Evolutionary conservation across 2,888 invertebrate species (phyloP).

Genomic region (Pristionchus mayeri): DNA sequence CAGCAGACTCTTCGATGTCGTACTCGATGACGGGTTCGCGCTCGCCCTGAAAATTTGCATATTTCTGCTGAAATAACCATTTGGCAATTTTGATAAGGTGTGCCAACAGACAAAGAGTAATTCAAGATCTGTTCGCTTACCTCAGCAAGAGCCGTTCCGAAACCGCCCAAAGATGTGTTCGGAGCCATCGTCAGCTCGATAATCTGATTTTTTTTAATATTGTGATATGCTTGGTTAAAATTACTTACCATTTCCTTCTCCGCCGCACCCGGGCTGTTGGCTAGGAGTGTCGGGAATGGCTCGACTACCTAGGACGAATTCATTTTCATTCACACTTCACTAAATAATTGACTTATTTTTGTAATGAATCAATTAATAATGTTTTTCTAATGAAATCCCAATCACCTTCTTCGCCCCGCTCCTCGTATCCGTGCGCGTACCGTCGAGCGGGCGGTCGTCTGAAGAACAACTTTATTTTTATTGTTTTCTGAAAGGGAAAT

Average conservation of each 20-base stretch:
- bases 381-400: neutral
- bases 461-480: neutral
- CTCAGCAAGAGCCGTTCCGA: conserved; percentile 6
- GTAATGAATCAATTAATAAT: neutral
- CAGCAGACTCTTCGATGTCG: conserved; percentile 15
- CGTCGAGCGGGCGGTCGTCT: conserved; percentile 28
- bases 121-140: too few relatives aligned
- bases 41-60: neutral
- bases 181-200: neutral
- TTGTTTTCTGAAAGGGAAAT: neutral
- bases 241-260: neutral
- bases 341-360: neutral
- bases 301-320: neutral
- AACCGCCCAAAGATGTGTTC: neutral
- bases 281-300: conserved; percentile 25
- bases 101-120: neutral
- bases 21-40: conserved; percentile 9
- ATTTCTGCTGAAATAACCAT: neutral
- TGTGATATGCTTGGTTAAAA: neutral
- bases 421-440: conserved; percentile 14
- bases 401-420: neutral
- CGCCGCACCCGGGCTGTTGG: neutral
- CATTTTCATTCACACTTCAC: too few relatives aligned
- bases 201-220: neutral
- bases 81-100: neutral